Percentiles rank a stretch among this genome's conserved stretches.
Evolutionary conservation across 2,888 invertebrate genomes (phyloP).

Genomic region (Fragum whitleyi): DNA sequence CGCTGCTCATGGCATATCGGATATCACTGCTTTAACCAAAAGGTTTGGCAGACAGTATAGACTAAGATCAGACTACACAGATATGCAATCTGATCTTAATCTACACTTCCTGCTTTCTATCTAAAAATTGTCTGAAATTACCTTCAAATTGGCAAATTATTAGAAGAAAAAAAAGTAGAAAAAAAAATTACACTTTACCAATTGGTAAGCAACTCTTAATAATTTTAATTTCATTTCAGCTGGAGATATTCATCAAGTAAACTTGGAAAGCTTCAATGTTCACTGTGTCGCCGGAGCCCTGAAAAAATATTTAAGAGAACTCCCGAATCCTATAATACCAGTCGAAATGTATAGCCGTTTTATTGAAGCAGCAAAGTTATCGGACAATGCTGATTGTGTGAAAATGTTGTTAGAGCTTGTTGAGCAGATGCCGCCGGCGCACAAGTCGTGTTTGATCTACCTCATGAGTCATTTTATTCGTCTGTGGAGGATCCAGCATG

Average conservation of each 20-base stretch:
- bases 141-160: too few species aligned
- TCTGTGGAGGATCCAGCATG: constrained; percentile 89
- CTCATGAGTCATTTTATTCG: constrained; percentile 91
- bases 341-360: constrained; percentile 91
- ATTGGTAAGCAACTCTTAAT: too few species aligned
- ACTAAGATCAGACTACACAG: too few species aligned
- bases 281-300: constrained; percentile 85
- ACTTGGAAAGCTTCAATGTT: constrained; percentile 77
- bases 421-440: constrained; percentile 88
- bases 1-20: too few species aligned
- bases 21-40: too few species aligned
- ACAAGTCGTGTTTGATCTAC: constrained; percentile 88
- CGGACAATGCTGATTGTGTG: constrained; percentile 25
- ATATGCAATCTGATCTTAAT: too few species aligned
- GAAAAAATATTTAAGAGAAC: constrained; percentile 90
- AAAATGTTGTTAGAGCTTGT: constrained; percentile 74
- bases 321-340: constrained; percentile 92
- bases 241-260: constrained; percentile 76
- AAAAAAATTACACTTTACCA: too few species aligned
- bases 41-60: too few species aligned
- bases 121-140: too few species aligned
- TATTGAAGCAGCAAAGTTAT: constrained; percentile 86
- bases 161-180: too few species aligned
- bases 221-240: constrained; percentile 50
- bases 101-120: too few species aligned